A percentile compares a stretch with the other conserved stretches of the same genome.
Conservation (phyloP, 1,140 invertebrate species). For the Procambarus clarkii region DNA sequence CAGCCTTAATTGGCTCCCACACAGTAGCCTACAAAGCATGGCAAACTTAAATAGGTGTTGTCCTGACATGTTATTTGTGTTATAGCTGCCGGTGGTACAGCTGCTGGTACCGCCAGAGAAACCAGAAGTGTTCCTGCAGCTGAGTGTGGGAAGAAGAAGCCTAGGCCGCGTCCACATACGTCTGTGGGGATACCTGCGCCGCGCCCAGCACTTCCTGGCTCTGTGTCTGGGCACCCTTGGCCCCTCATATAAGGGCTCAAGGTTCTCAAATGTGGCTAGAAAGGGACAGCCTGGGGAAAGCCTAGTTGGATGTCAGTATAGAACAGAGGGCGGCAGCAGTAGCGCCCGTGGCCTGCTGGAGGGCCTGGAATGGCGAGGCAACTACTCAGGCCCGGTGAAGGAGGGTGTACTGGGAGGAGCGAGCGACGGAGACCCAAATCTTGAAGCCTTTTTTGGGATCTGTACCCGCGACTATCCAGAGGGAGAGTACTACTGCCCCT, state of each 20-base stretch:
- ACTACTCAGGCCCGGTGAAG: conserved; percentile 14
- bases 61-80: not conserved
- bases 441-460: conserved; percentile 47
- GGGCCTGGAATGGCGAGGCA: conserved; percentile 47
- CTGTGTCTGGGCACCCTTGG: conserved; percentile 43
- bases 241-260: conserved; percentile 37
- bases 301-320: conserved; percentile 36
- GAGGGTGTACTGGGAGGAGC: conserved; percentile 41
- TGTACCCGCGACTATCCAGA: conserved; percentile 29
- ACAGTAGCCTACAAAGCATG: not conserved
- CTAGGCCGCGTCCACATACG: conserved; percentile 46
- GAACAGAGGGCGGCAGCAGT: not conserved
- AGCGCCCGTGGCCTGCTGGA: conserved; percentile 38
- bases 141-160: not conserved
- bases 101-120: conserved; percentile 5
- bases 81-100: conserved; percentile 38
- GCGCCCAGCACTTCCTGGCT: conserved; percentile 54
- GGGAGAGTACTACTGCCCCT: conserved; percentile 39
- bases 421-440: conserved; percentile 12
- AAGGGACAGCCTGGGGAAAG: conserved; percentile 38
- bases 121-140: conserved; percentile 44
- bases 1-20: not conserved
- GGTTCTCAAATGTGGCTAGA: conserved; percentile 44
- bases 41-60: no score
- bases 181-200: conserved; percentile 53